Conservation (phyloP, 2,888 invertebrate species). For the Cosmia pyralina region DNA sequence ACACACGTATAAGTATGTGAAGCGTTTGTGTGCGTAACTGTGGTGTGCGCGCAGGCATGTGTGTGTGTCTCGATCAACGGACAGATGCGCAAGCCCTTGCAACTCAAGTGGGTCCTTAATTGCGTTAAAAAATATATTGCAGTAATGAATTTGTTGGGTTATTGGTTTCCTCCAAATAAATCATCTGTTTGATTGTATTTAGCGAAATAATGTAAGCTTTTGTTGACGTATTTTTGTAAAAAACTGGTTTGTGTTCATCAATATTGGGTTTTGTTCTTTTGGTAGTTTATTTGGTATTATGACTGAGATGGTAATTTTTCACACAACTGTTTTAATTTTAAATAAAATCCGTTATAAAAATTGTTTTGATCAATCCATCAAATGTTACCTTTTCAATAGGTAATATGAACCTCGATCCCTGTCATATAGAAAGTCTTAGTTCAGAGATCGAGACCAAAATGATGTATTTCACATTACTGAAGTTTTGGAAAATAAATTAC, state of each 20-base stretch:
- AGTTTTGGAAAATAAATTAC: no score
- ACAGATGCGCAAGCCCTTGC: constrained; percentile 73
- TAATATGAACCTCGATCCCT: no score
- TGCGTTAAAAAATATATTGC: constrained; percentile 69
- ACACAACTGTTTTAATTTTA: no score
- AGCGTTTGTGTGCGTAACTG: constrained; percentile 24
- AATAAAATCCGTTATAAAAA: no score
- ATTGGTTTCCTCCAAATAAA: constrained; percentile 51
- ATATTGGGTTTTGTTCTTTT: not conserved
- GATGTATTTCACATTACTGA: no score
- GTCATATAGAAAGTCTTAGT: no score
- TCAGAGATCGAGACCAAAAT: no score
- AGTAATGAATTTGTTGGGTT: constrained; percentile 59
- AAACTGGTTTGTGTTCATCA: not conserved
- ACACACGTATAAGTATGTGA: constrained; percentile 38
- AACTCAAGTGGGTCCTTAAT: constrained; percentile 71
- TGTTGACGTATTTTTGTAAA: constrained; percentile 19
- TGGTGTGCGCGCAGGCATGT: constrained; percentile 31
- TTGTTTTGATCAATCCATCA: not conserved
- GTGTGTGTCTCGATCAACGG: constrained; percentile 57
- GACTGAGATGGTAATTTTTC: no score
- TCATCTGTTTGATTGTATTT: constrained; percentile 36
- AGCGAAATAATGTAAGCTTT: constrained; percentile 18
- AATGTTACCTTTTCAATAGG: not conserved
- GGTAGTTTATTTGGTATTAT: no score